Percentiles rank a stretch among this genome's conserved stretches.
phyloP scores from a whole-genome alignment of 2,797 vertebrate species.

The Nyctalus aviator region DNA sequence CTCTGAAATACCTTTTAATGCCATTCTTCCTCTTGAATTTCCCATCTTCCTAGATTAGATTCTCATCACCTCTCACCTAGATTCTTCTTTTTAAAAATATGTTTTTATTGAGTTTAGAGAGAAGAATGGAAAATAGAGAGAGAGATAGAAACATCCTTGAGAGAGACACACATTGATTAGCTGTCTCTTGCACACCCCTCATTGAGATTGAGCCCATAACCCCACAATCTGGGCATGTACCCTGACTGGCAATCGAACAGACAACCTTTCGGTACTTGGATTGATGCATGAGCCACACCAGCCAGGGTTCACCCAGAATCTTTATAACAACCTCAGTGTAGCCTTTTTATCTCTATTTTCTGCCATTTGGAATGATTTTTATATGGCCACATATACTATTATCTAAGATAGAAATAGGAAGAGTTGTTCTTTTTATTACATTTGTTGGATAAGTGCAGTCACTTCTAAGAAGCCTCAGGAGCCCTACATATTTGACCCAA shows the following conservation, averaged over 20 bases:
- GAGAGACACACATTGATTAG: neutral
- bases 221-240: neutral
- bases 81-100: neutral
- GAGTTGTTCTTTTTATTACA: neutral
- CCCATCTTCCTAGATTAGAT: neutral
- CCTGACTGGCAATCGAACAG: neutral
- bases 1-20: neutral
- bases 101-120: neutral
- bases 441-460: neutral
- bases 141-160: neutral
- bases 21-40: neutral
- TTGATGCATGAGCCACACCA: neutral
- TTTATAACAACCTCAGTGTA: neutral
- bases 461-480: neutral
- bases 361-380: neutral
- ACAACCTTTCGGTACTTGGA: neutral
- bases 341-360: neutral
- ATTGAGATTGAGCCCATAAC: neutral
- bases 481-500: neutral
- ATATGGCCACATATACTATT: neutral
- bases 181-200: neutral
- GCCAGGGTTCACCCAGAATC: neutral
- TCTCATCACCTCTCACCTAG: neutral
- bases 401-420: constrained; percentile 33
- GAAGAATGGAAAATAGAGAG: neutral